A percentile compares a stretch with the other conserved stretches of the same genome.
Evolutionary conservation across 2,113 vertebrate species (phyloP).

Genomic region (Myanophis thanlyinensis): DNA sequence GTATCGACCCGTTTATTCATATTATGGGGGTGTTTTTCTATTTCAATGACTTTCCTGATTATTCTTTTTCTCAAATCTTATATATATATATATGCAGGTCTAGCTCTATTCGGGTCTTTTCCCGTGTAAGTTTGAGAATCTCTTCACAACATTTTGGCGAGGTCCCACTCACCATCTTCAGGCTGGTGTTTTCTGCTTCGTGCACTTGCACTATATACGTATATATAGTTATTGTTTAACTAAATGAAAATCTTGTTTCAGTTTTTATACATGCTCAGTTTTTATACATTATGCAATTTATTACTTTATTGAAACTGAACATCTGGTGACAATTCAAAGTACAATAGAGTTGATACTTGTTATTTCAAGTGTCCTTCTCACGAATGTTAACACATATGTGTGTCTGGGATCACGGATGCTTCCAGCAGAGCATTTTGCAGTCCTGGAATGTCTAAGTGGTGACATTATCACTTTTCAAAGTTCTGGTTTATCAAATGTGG

Average conservation of each 20-base stretch:
- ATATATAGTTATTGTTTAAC: not conserved
- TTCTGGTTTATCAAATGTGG: not conserved
- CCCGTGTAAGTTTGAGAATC: too few relatives aligned
- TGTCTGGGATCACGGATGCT: not conserved
- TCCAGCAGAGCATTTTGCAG: not conserved
- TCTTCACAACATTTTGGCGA: too few relatives aligned
- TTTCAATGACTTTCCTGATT: too few relatives aligned
- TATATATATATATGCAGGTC: too few relatives aligned
- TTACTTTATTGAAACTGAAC: not conserved
- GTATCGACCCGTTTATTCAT: too few relatives aligned
- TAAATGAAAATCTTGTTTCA: not conserved
- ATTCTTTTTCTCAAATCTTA: too few relatives aligned
- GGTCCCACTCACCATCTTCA: too few relatives aligned
- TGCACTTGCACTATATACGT: too few relatives aligned
- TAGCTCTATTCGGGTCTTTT: too few relatives aligned
- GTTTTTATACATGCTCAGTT: not conserved
- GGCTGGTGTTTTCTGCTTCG: too few relatives aligned
- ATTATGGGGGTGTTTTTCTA: too few relatives aligned
- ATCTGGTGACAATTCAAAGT: not conserved
- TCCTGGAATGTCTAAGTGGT: not conserved
- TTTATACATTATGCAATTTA: not conserved
- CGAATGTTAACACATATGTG: conserved; percentile 8
- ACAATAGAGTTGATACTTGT: not conserved
- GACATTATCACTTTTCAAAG: not conserved
- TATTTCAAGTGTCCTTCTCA: not conserved